Percentiles rank a stretch among this genome's conserved stretches.
These are phyloP conservation scores for Macroramphosus scolopax DNA, from an alignment of 2,797 vertebrate genomes.

Conservation along the genomic window DNA sequence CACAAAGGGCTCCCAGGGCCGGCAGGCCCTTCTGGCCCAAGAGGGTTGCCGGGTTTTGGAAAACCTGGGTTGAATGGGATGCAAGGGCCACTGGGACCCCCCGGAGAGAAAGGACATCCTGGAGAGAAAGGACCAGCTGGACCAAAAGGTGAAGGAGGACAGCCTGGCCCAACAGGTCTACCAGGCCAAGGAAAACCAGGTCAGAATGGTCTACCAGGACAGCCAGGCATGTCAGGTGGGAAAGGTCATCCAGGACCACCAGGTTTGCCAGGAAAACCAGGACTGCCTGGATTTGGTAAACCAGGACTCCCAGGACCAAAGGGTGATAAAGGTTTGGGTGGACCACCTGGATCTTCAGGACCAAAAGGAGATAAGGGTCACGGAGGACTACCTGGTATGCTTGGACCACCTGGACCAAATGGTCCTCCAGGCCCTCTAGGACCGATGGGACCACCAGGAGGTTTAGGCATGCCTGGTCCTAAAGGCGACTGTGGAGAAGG, in stretches of 20 bases:
- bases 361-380: conserved; percentile 91
- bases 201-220: conserved; percentile 87
- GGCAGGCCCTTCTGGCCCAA: conserved; percentile 85
- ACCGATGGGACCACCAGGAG: conserved; percentile 84
- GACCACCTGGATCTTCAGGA: conserved; percentile 83
- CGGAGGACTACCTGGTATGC: conserved; percentile 84
- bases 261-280: conserved; percentile 90
- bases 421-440: conserved; percentile 86
- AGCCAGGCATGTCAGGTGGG: conserved; percentile 85
- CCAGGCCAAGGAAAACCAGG: conserved; percentile 91
- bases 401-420: conserved; percentile 84
- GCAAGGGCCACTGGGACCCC: conserved; percentile 85
- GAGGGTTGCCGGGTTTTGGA: conserved; percentile 89
- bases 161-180: conserved; percentile 86
- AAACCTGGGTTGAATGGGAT: conserved; percentile 90
- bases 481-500: conserved; percentile 87
- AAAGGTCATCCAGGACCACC: conserved; percentile 92
- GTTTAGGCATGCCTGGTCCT: conserved; percentile 84
- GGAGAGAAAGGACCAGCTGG: conserved; percentile 86
- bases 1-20: conserved; percentile 88
- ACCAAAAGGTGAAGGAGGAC: conserved; percentile 81
- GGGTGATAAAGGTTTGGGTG: conserved; percentile 88
- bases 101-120: conserved; percentile 85
- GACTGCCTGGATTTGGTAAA: conserved; percentile 91
- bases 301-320: conserved; percentile 91